A percentile compares a stretch with the other conserved stretches of the same genome.
Evolutionary conservation across 2,797 vertebrate genomes (phyloP).

Genomic region (Sylvilagus floridanus): DNA sequence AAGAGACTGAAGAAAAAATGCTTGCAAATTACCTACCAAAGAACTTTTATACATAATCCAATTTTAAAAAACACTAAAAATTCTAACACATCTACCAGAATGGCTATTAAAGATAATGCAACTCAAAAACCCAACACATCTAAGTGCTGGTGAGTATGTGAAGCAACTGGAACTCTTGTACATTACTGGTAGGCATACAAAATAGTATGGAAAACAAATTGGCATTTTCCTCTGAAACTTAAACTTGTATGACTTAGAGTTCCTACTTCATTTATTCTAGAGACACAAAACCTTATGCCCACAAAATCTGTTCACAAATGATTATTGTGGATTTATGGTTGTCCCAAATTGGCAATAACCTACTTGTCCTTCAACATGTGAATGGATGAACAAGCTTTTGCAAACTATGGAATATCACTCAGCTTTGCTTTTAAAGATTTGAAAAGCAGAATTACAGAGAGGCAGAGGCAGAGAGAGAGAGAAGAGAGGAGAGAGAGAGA

Average conservation of each 20-base stretch:
- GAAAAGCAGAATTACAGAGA: no score
- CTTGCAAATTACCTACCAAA: no score
- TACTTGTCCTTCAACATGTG: not conserved
- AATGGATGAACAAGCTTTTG: not conserved
- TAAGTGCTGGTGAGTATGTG: not conserved
- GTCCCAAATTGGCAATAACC: not conserved
- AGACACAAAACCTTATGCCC: constrained; percentile 3
- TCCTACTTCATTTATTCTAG: not conserved
- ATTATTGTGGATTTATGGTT: not conserved
- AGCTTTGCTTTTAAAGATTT: no score
- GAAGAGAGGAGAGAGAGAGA: no score
- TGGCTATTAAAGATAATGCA: not conserved
- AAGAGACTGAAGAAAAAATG: no score
- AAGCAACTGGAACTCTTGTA: not conserved
- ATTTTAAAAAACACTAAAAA: no score
- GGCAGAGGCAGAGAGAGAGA: no score
- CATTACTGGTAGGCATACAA: not conserved
- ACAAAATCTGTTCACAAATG: not conserved
- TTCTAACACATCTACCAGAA: not conserved
- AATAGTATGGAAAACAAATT: not conserved
- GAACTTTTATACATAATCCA: no score
- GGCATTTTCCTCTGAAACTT: not conserved
- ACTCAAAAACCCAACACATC: not conserved
- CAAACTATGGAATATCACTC: not conserved
- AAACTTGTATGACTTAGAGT: not conserved